phyloP scores from a whole-genome alignment of 2,797 vertebrate species.

The Pogoniulus pusillus region DNA sequence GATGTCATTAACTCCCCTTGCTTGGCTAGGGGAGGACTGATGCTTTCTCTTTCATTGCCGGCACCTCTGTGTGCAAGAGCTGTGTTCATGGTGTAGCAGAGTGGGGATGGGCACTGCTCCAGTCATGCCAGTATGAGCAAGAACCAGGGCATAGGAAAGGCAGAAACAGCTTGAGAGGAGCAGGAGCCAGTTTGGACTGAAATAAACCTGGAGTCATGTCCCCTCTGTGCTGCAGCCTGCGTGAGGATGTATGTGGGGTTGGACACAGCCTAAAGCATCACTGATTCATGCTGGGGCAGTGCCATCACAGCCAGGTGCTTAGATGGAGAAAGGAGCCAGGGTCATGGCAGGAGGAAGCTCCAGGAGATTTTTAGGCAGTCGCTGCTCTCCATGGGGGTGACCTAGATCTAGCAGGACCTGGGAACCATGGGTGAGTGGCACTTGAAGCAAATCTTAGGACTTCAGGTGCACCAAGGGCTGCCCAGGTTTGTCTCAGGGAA shows the following conservation, averaged over 20 bases:
- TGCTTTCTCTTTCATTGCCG: background rate
- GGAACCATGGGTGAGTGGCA: fast-evolving
- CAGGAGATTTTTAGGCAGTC: background rate
- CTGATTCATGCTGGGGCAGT: fast-evolving
- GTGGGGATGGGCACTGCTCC: background rate
- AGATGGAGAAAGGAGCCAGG: background rate
- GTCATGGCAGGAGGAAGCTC: background rate
- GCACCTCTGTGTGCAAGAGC: fast-evolving
- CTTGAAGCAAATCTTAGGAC: background rate
- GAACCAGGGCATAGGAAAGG: background rate
- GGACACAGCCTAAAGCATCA: background rate
- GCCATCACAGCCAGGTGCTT: background rate
- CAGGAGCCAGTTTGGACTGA: background rate
- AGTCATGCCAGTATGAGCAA: background rate
- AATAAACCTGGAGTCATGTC: fast-evolving
- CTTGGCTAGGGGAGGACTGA: background rate
- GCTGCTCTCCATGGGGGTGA: background rate
- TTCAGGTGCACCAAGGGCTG: background rate
- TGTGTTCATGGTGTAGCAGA: background rate
- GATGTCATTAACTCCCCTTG: constrained; percentile 24
- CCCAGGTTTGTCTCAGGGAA: background rate
- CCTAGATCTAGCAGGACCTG: background rate
- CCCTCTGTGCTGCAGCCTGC: fast-evolving
- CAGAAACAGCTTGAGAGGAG: background rate
- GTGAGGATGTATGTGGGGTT: fast-evolving